Evolutionary conservation across 2,888 invertebrate species (phyloP), one percentile per base, ranked within the genome.

Genomic region (Cloeon dipterum): DNA sequence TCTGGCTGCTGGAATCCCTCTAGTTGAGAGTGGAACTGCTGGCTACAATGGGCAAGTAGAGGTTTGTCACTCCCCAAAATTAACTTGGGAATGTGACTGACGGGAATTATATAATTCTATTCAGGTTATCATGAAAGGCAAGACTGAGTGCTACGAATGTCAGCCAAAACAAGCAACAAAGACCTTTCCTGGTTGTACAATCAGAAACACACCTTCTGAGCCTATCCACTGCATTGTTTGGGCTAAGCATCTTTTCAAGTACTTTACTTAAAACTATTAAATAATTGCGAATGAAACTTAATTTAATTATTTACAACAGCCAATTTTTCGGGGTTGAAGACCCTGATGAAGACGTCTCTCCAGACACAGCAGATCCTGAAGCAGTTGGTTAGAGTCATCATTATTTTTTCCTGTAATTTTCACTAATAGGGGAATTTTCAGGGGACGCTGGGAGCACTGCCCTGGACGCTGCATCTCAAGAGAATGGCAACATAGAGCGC

Each of bases 221-320:
- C 89, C 89, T 0, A 93, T 98, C 46, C 98, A 99, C 58, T 99
- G 98, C 55, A 91, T 98, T 46, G 94, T 98, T 16, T 99, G 98
- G 98, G 85, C 93, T 0, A 99, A 99, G 57, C 93, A 94, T 64
- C 68, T 98, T 8, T 99, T 96, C 60, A 94, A 94, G 79, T 85
- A 58, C 63, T 68, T 59, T 18, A 35, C n/a, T n/a, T n/a, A n/a
- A 10, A 25, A 23, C 25, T 25, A 23, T 25, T n/a, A 25, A n/a
- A 8, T n/a, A 23, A 23, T 23, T 8, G 23, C 25, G 10, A n/a
- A 10, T 10, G n/a, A 23, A 8, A n/a, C n/a, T 23, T 3, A 29
- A 19, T 26, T 10, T 11, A 23, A 10, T 3, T 33, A 36, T 26
- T 19, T 23, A 41, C 56, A 63, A 13, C 51, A 86, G 82, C 59